Evolutionary conservation across 2,888 invertebrate genomes (phyloP).

Genomic region (Leptopilina drosophilae): DNA sequence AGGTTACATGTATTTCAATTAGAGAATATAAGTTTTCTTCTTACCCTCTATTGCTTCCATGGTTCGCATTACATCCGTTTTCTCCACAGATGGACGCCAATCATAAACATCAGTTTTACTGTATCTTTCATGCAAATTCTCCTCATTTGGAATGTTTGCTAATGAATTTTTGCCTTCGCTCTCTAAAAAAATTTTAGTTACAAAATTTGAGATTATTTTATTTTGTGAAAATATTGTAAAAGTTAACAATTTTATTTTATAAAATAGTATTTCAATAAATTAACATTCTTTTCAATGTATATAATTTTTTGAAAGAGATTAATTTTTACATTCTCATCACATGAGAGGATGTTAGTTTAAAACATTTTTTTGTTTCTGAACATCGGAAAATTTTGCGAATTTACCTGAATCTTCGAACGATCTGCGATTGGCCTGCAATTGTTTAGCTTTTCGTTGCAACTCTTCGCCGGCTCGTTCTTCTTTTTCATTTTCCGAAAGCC

Average conservation of each 20-base stretch:
- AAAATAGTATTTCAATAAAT: no score
- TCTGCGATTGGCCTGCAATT: constrained; percentile 85
- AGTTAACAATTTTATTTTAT: no score
- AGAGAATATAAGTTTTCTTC: constrained; percentile 49
- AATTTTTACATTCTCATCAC: no score
- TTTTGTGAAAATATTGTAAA: no score
- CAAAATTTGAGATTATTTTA: not conserved
- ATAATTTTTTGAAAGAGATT: no score
- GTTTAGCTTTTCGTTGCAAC: constrained; percentile 82
- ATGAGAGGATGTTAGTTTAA: no score
- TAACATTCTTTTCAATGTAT: no score
- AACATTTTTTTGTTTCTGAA: no score
- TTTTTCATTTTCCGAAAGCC: constrained; percentile 92
- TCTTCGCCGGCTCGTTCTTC: constrained; percentile 87
- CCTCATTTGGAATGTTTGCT: constrained; percentile 87
- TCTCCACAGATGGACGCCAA: constrained; percentile 90
- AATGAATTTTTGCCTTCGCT: constrained; percentile 85
- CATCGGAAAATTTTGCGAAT: not conserved
- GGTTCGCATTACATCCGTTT: constrained; percentile 89
- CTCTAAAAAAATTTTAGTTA: constrained; percentile 78
- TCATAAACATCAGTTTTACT: constrained; percentile 82
- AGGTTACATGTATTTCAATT: no score
- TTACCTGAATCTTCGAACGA: constrained; percentile 91
- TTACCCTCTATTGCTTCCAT: constrained; percentile 92
- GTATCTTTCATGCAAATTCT: constrained; percentile 80